phyloP scores from a whole-genome alignment of 1,140 invertebrate genomes.

The Heterodera schachtii region DNA sequence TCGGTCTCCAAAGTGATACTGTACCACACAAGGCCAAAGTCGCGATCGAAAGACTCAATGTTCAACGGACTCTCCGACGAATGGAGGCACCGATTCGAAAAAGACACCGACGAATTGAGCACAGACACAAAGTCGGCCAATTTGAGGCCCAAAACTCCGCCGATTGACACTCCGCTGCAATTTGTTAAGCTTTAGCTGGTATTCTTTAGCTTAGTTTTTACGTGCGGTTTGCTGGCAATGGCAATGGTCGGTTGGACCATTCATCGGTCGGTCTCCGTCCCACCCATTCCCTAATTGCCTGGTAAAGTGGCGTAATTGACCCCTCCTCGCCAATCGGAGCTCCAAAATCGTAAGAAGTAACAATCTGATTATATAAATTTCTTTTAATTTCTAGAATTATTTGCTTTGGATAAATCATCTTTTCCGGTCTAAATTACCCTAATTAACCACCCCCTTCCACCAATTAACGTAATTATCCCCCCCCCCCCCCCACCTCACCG shows the following conservation, averaged over 20 bases:
- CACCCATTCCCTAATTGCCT: slow-evolving; percentile 74
- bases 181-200: background rate
- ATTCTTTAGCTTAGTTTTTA: slow-evolving; percentile 3
- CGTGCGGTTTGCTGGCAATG: slow-evolving; percentile 37
- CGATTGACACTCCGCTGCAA: slow-evolving; percentile 18
- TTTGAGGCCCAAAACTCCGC: slow-evolving; percentile 14
- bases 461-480: too few relatives aligned
- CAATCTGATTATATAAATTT: slow-evolving; percentile 67
- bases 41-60: slow-evolving; percentile 34
- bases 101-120: background rate
- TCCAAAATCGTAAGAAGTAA: slow-evolving; percentile 85
- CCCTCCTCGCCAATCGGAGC: slow-evolving; percentile 81
- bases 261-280: slow-evolving; percentile 69
- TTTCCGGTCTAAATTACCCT: too few relatives aligned
- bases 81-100: background rate
- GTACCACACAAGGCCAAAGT: slow-evolving; percentile 28
- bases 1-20: slow-evolving; percentile 14
- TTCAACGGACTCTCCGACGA: slow-evolving; percentile 23
- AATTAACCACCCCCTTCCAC: too few relatives aligned
- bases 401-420: too few relatives aligned
- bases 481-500: background rate
- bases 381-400: too few relatives aligned
- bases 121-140: slow-evolving; percentile 19
- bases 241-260: slow-evolving; percentile 35
- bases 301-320: slow-evolving; percentile 81